Evolutionary conservation across 2,888 invertebrate genomes (phyloP).

Genomic region (Erebia ligea): DNA sequence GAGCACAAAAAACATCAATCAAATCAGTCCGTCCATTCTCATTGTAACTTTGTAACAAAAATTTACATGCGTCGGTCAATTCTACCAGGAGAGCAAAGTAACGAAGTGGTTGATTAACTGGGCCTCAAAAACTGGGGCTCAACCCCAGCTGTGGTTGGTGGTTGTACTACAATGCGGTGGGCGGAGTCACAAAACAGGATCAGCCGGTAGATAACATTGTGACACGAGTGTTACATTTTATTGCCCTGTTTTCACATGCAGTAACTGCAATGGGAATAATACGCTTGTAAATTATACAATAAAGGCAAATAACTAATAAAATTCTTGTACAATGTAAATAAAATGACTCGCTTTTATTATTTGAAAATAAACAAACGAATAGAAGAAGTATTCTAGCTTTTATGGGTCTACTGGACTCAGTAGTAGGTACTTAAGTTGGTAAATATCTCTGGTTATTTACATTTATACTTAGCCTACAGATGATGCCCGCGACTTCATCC

Average conservation of each 20-base stretch:
- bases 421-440: neutral
- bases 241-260: neutral
- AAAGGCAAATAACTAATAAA: neutral
- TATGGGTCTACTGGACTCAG: neutral
- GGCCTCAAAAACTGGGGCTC: constrained; percentile 4
- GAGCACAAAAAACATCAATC: neutral
- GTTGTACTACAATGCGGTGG: constrained; percentile 1
- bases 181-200: constrained; percentile 13
- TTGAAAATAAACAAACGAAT: neutral
- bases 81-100: constrained; percentile 35
- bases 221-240: neutral
- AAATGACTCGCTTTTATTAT: neutral
- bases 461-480: too few species aligned
- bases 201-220: neutral
- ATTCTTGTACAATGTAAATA: neutral
- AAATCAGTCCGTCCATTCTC: neutral
- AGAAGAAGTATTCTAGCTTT: neutral
- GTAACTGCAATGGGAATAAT: neutral
- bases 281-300: neutral
- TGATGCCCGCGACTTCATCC: too few species aligned
- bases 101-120: constrained; percentile 9
- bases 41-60: constrained; percentile 10
- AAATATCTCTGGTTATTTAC: too few species aligned
- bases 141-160: constrained; percentile 5
- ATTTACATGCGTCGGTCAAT: constrained; percentile 24